Base-by-base conservation (phyloP, 2,113 vertebrate genomes). In the Odocoileus hemionus region DNA sequence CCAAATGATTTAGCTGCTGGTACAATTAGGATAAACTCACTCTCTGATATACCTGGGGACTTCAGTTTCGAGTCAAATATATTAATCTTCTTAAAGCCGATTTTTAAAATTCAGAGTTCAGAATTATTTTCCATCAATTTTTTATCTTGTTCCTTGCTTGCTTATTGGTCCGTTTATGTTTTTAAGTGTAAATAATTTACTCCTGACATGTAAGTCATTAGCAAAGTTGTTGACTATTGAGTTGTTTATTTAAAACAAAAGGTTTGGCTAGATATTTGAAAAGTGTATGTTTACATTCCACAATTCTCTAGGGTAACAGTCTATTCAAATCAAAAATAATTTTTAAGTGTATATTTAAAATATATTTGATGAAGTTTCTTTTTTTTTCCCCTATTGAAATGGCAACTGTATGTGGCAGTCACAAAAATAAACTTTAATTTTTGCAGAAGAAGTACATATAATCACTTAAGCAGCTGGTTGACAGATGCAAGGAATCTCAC, bases 401-500 rank as follows among this genome's bases (percentile, higher is more conserved):
- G 90, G 15, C 39, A 96, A 45, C 84, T 95, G 7, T 90, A 54
- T 96, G 33, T 94, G 36, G 43, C 52, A 95, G 78, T 97, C 98
- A 84, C 96, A 97, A 60, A 95, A 98, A 5, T 96, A 94, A 30
- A 2, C 94, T 98, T 95, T 97, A 17, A 98, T 97, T 98, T 98
- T 98, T 98, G 88, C 98, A 99, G 99, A 99, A 99, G 99, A 98
- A 99, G 99, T 98, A 99, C 99, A 0, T 99, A 99, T 97, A 99
- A 99, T 97, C 99, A 99, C 97, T 99, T 99, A 98, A 99, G 99
- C 99, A 99, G 99, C 99, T 99, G 99, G 99, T 98, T 99, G 99
- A 99, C 99, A 80, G 99, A 99, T 96, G 99, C 99, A 98, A 99
- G 99, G 98, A 99, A 99, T 98, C 99, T 99, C 98, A 99, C 99